phyloP scores from a whole-genome alignment of 2,888 invertebrate species.

The Idaea straminata region DNA sequence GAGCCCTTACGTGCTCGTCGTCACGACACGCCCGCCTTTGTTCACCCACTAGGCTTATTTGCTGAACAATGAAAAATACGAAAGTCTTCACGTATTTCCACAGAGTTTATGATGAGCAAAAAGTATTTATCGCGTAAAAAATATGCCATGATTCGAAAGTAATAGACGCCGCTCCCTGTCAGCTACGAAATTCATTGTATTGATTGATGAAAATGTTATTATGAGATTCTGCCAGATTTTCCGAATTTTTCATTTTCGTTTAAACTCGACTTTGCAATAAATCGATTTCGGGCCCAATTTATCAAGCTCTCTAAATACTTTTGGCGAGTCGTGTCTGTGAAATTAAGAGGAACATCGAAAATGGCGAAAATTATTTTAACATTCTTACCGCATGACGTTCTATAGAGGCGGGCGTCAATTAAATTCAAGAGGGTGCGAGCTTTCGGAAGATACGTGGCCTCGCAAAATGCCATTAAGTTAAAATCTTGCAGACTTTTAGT shows the following conservation, averaged over 20 bases:
- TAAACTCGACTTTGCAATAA: conserved; percentile 61
- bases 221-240: conserved; percentile 65
- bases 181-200: conserved; percentile 61
- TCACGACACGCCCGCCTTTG: conserved; percentile 74
- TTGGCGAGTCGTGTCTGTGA: conserved; percentile 52
- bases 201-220: conserved; percentile 73
- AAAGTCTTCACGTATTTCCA: conserved; percentile 66
- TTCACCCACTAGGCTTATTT: conserved; percentile 79
- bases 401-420: conserved; percentile 46
- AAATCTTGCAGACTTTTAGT: conserved; percentile 42
- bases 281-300: conserved; percentile 68
- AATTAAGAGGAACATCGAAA: conserved; percentile 58
- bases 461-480: conserved; percentile 43
- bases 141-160: conserved; percentile 57
- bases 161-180: conserved; percentile 50
- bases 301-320: conserved; percentile 68
- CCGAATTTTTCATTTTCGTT: conserved; percentile 68
- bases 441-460: conserved; percentile 41
- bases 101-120: conserved; percentile 45
- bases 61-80: conserved; percentile 78
- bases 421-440: conserved; percentile 47
- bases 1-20: conserved; percentile 73
- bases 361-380: conserved; percentile 54
- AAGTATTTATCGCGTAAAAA: conserved; percentile 53
- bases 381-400: conserved; percentile 49